Evolutionary conservation across 2,888 invertebrate species (phyloP).

Genomic region (Morinoia aosen): DNA sequence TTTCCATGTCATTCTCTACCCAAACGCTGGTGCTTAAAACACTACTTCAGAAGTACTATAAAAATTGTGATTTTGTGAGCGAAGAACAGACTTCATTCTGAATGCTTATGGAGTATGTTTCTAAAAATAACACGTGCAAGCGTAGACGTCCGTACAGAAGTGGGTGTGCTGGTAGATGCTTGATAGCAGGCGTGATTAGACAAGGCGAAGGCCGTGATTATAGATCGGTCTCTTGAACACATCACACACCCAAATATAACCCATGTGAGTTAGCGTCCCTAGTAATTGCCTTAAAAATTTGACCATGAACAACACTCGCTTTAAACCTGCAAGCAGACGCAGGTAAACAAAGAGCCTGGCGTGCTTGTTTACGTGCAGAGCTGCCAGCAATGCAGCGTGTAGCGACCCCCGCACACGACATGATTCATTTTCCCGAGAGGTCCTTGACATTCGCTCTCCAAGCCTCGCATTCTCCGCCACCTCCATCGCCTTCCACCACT

Average conservation of each 20-base stretch:
- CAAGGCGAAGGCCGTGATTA: background rate
- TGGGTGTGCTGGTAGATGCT: background rate
- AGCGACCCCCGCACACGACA: background rate
- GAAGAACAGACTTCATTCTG: background rate
- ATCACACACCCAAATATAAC: background rate
- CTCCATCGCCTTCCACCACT: background rate
- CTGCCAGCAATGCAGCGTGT: conserved; percentile 6
- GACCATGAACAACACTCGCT: background rate
- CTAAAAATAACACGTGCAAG: background rate
- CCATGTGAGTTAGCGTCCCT: background rate
- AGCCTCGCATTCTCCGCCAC: background rate
- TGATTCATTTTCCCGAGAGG: conserved; percentile 27
- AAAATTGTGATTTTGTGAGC: background rate
- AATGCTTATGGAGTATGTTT: background rate
- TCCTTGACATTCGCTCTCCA: conserved; percentile 49
- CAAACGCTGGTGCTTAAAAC: background rate
- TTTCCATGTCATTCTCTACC: background rate
- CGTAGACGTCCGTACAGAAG: background rate
- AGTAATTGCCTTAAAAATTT: background rate
- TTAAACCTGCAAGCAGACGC: background rate
- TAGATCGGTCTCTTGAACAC: background rate
- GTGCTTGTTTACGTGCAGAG: background rate
- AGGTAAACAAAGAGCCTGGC: background rate
- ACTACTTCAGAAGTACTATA: background rate
- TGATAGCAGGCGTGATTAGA: background rate